Evolutionary conservation across 2,797 vertebrate species (phyloP).

Genomic region (Cephalopachus bancanus): DNA sequence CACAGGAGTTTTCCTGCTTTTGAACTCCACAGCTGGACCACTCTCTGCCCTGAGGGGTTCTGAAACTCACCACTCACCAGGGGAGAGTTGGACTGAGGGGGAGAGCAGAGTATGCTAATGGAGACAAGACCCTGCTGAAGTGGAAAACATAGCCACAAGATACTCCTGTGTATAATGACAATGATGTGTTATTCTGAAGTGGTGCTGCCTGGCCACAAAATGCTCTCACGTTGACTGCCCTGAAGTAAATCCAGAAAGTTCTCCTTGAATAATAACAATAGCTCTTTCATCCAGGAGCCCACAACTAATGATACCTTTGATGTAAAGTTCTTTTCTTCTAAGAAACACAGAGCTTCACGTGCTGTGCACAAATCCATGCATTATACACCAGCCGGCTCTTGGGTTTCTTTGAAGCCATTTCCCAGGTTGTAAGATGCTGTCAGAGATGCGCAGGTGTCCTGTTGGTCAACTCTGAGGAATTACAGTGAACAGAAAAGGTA

Average conservation of each 20-base stretch:
- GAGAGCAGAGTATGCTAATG: neutral
- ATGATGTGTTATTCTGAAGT: neutral
- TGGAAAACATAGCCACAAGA: neutral
- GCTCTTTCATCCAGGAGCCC: neutral
- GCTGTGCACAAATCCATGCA: neutral
- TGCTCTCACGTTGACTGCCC: neutral
- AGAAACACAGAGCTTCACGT: neutral
- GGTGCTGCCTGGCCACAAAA: neutral
- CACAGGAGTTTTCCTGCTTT: neutral
- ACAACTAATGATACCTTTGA: neutral
- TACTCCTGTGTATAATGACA: neutral
- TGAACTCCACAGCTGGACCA: neutral
- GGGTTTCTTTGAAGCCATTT: neutral
- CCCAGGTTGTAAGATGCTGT: neutral
- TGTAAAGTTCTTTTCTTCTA: neutral
- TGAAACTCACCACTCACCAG: neutral
- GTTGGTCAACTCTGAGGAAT: neutral
- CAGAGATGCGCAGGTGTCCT: neutral
- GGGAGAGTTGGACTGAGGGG: neutral
- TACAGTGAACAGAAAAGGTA: neutral
- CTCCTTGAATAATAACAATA: neutral
- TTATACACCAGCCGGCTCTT: no score
- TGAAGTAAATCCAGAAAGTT: constrained; percentile 24
- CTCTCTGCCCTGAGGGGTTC: neutral
- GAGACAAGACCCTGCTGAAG: neutral